Conservation (phyloP, 2,113 vertebrate genomes). For the Catharus minimus region DNA sequence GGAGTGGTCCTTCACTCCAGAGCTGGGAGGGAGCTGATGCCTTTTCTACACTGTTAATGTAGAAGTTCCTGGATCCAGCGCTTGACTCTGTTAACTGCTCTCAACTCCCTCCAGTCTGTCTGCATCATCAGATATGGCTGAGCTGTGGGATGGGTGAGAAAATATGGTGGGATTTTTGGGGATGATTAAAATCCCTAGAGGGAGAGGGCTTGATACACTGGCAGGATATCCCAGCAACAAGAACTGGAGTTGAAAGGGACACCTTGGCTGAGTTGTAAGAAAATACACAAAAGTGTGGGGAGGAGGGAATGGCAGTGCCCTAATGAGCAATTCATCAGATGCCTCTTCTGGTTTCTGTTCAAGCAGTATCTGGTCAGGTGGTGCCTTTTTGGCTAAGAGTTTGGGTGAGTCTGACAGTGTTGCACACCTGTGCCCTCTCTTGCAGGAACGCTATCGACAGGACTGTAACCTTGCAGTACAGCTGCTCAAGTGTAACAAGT, state of each 20-base stretch:
- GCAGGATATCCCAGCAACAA: not conserved
- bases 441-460: slow-evolving; percentile 93
- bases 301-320: not conserved
- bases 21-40: not conserved
- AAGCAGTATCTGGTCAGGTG: not conserved
- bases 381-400: not conserved
- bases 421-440: slow-evolving; percentile 7
- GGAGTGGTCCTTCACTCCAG: not conserved
- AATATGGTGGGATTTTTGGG: not conserved
- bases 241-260: not conserved
- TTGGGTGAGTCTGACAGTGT: not conserved
- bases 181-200: not conserved
- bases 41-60: not conserved
- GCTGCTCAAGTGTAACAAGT: slow-evolving; percentile 98
- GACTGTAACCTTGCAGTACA: slow-evolving; percentile 98
- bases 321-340: not conserved
- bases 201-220: not conserved
- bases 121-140: not conserved
- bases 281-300: not conserved
- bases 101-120: not conserved
- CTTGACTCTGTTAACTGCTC: not conserved
- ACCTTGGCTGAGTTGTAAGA: not conserved
- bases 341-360: not conserved
- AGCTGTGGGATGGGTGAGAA: not conserved
- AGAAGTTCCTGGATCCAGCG: not conserved